Evolutionary conservation across 2,113 vertebrate genomes (phyloP), one percentile per base, ranked within the genome.

Genomic region (Procavia capensis): DNA sequence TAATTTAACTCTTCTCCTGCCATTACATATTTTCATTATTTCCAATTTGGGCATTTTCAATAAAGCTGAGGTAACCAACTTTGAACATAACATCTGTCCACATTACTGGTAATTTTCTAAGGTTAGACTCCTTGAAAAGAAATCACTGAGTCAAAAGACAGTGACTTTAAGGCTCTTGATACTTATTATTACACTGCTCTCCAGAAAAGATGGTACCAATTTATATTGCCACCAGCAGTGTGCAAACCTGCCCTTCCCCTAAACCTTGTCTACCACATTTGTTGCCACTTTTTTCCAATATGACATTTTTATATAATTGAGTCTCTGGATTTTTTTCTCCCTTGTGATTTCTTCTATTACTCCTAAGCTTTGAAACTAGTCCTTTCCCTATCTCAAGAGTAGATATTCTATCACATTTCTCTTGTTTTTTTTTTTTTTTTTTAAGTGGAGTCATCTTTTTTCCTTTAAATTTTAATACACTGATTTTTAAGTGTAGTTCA

Each of bases 261-360:
- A n/a, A n/a, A 0, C 59, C 64, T 27, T 59, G 70, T 76, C 89
- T 85, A 47, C 64, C 70, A 54, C 10, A 59, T 70, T 87, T 95
- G 64, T 81, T 70, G 54, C 78, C 93, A 89, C 64, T 66, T 36
- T 93, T 87, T 86, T 80, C 54, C 27, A 64, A 63, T 39, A 70
- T 85, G 89, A 86, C 83, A 89, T 59, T 93, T 94, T 86, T 78
- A 96, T 92, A 84, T 91, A 96, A 94, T 80, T 83, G 79, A 96
- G 36, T 36, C 25, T 57, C 2, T 4, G 81, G n/a, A 91, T 9
- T 59, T 94, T 83, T 75, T 36, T 29, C 54, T 70, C 64, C 54
- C 88, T 91, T 88, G n/a, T 11, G 95, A 85, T 93, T 88, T 90
- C 84, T 93, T 93, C 61, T 31, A 64, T 9, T 86, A 86, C 36